These are phyloP conservation scores for Lutra lutra DNA, from an alignment of 2,797 vertebrate genomes.

Conservation along the genomic window DNA sequence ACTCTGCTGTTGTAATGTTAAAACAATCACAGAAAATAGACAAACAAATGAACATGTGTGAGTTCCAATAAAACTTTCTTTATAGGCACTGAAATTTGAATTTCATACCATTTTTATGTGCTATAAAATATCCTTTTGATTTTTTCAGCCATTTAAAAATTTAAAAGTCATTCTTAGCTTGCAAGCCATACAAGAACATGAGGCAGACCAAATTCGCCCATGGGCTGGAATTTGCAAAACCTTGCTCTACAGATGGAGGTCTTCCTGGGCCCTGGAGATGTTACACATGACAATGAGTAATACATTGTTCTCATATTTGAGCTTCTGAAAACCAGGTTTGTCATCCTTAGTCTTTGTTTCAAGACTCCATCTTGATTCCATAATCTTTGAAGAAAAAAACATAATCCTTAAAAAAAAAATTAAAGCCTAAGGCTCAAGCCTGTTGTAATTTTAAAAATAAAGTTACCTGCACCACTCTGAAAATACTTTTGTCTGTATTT, in stretches of 20 bases:
- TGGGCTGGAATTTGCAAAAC: background rate
- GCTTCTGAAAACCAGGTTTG: background rate
- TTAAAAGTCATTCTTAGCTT: background rate
- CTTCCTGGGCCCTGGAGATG: background rate
- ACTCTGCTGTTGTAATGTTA: background rate
- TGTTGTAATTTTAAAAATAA: slow-evolving; percentile 1
- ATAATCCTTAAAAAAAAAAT: background rate
- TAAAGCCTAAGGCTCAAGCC: background rate
- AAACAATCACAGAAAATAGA: background rate
- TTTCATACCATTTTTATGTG: slow-evolving; percentile 12
- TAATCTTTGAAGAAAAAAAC: background rate
- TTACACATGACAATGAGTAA: background rate
- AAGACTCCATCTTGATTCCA: background rate
- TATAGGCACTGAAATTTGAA: background rate
- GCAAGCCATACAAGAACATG: background rate
- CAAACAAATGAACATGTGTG: background rate
- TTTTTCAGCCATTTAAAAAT: background rate
- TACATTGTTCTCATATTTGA: background rate
- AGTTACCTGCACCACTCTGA: background rate
- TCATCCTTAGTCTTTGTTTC: background rate
- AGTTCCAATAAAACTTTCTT: slow-evolving; percentile 36
- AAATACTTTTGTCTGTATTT: slow-evolving; percentile 20
- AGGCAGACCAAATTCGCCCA: background rate
- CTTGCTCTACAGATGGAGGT: background rate
- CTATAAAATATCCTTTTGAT: background rate